Conservation (phyloP, 2,797 vertebrate species). For the Spinus olivaceus region DNA sequence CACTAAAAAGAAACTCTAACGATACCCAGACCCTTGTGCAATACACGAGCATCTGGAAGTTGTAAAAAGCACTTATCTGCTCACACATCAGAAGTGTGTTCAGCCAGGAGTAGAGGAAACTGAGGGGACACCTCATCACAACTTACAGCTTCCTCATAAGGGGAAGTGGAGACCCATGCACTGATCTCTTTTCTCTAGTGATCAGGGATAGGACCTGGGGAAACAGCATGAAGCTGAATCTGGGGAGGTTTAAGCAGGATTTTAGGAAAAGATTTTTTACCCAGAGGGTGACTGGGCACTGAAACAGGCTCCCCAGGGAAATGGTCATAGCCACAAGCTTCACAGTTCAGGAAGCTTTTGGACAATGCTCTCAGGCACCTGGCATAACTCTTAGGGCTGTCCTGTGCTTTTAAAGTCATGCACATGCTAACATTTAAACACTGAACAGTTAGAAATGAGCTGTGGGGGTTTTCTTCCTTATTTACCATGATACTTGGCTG, state of each 20-base stretch:
- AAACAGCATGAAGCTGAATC: neutral
- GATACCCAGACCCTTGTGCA: neutral
- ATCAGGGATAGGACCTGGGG: neutral
- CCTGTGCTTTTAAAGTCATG: neutral
- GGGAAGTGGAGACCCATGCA: neutral
- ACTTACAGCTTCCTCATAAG: neutral
- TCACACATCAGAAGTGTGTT: neutral
- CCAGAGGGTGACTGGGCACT: neutral
- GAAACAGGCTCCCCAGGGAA: neutral
- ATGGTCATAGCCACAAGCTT: neutral
- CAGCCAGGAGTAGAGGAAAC: neutral
- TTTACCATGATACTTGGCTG: neutral
- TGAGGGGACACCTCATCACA: neutral
- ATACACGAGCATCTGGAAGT: neutral
- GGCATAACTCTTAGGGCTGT: neutral
- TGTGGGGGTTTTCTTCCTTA: accelerated
- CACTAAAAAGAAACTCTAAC: neutral
- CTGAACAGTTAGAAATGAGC: neutral
- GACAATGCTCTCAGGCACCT: neutral
- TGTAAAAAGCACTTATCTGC: neutral
- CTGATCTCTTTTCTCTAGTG: neutral
- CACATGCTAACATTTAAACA: neutral
- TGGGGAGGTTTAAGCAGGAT: neutral
- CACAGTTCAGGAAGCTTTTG: neutral
- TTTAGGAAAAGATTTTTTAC: neutral